Conservation (phyloP, 2,888 invertebrate genomes). For the Melanophora roralis region DNA sequence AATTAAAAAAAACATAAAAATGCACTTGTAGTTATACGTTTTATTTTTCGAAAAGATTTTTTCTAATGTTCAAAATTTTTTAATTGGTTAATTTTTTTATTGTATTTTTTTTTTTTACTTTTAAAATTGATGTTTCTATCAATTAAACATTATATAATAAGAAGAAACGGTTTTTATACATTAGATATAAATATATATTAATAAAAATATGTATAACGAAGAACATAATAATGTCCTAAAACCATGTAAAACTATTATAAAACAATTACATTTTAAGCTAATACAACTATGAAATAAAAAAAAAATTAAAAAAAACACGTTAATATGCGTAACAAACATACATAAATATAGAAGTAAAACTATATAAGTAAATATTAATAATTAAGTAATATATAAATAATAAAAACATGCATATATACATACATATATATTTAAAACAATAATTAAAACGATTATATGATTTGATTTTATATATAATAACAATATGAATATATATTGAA, state of each 20-base stretch:
- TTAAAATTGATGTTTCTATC: slow-evolving; percentile 52
- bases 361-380: slow-evolving; percentile 20
- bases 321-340: slow-evolving; percentile 41
- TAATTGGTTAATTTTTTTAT: slow-evolving; percentile 21
- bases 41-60: not conserved
- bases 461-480: slow-evolving; percentile 45
- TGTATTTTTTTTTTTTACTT: slow-evolving; percentile 22
- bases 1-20: not conserved
- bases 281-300: slow-evolving; percentile 61
- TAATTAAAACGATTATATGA: slow-evolving; percentile 45
- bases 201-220: slow-evolving; percentile 17
- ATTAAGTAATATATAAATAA: slow-evolving; percentile 40
- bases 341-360: slow-evolving; percentile 42
- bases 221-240: slow-evolving; percentile 42
- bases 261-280: slow-evolving; percentile 50
- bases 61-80: slow-evolving; percentile 6
- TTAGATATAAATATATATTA: slow-evolving; percentile 36
- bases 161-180: slow-evolving; percentile 26
- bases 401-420: slow-evolving; percentile 32
- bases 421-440: slow-evolving; percentile 33
- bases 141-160: slow-evolving; percentile 52
- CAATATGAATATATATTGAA: slow-evolving; percentile 29
- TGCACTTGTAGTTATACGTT: slow-evolving; percentile 15
- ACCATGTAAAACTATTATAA: slow-evolving; percentile 61
- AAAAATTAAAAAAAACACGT: slow-evolving; percentile 51